Percentiles rank a stretch among this genome's conserved stretches.
Evolutionary conservation across 2,113 vertebrate species (phyloP).

Genomic region (Verasper variegatus): DNA sequence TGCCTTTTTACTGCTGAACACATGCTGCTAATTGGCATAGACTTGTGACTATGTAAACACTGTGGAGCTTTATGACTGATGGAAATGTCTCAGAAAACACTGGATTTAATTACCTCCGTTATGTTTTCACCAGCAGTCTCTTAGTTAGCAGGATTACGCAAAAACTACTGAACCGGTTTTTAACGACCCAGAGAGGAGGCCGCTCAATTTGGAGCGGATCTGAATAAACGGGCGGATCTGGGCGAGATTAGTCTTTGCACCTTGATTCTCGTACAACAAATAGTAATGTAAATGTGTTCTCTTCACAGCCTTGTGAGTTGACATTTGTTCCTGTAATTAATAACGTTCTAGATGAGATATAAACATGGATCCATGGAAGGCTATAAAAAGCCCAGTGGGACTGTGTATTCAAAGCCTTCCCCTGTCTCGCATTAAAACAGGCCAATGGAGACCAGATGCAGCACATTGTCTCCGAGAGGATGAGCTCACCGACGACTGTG

Average conservation of each 20-base stretch:
- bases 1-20: background rate
- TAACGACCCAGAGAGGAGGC: no score
- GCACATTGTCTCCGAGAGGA: background rate
- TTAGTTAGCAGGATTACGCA: no score
- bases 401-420: background rate
- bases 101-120: background rate
- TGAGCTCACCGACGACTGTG: conserved; percentile 90
- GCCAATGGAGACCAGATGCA: conserved; percentile 2
- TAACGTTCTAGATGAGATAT: background rate
- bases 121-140: no score
- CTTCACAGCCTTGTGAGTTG: no score
- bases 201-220: no score
- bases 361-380: background rate
- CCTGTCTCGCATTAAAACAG: background rate
- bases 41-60: background rate
- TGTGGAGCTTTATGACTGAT: background rate
- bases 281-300: no score
- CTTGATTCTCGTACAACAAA: no score
- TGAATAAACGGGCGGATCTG: no score
- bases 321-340: background rate
- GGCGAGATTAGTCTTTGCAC: no score
- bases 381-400: background rate
- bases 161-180: no score
- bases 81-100: background rate
- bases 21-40: background rate